Evolutionary conservation across 2,797 vertebrate genomes (phyloP), one percentile per base, ranked within the genome.

Genomic region (Amazonetta brasiliensis): DNA sequence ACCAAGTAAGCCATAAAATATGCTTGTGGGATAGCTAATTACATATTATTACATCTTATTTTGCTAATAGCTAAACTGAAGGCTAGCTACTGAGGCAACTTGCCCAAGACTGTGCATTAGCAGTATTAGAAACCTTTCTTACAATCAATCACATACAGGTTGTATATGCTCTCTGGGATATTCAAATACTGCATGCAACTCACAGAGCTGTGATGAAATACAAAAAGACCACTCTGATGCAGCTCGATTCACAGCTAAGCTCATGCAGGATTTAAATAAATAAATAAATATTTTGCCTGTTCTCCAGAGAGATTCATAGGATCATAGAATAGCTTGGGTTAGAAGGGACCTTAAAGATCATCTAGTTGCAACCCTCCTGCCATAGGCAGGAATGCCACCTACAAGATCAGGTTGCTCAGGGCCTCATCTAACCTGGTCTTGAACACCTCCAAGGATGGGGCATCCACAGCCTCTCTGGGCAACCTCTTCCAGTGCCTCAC

Each of bases 41-140:
- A 73, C 37, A 11, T 80, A 84, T 93, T 89, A 83, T 87, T 87
- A 50, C 26, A 17, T 94, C 84, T 90, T 92, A 84, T 93, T 93
- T 92, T 92, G 33, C 21, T 94, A 92, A 93, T 95, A 92, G 60
- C 31, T 84, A 88, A 87, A 85, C 62, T 90, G 86, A 95, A 94
- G 75, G 13, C 64, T 80, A 80, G 82, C 39, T 80, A 21, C 33
- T 46, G 72, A 79, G 60, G 39, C 52, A 85, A 37, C 52, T 89
- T 74, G 48, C 68, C 78, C 35, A 82, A 92, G 54, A 60, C 37
- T 74, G 26, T 92, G 52, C 64, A 64, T 89, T 94, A 92, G 37
- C n/a, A 63, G 26, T 84, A 60, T 82, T 71, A 93, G 81, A 94
- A 93, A 69, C 31, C 21, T 1, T 91, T 94, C 44, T 75, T 52